A percentile compares a stretch with the other conserved stretches of the same genome.
phyloP scores from a whole-genome alignment of 1,140 invertebrate genomes.

The Globodera rostochiensis region DNA sequence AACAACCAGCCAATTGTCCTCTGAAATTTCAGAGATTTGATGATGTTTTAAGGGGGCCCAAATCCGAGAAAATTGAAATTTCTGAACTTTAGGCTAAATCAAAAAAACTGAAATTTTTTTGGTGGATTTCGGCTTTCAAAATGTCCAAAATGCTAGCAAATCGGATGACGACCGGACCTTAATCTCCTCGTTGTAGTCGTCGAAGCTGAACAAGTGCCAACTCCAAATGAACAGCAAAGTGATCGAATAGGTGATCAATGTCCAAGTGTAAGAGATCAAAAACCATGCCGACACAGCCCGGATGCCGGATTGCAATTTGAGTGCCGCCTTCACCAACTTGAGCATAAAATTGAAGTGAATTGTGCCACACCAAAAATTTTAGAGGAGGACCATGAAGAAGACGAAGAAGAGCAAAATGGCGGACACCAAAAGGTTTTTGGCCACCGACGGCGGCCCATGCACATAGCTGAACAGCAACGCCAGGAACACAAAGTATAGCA shows the following conservation, averaged over 20 bases:
- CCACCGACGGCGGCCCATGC: slow-evolving; percentile 38
- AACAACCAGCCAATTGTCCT: slow-evolving; percentile 50
- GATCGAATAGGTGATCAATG: slow-evolving; percentile 44
- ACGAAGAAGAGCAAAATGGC: slow-evolving; percentile 47
- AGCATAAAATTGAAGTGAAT: slow-evolving; percentile 8
- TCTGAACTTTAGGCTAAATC: no score
- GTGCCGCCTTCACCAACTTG: slow-evolving; percentile 48
- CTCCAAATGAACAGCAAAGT: slow-evolving; percentile 53
- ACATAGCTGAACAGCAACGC: slow-evolving; percentile 53
- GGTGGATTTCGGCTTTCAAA: neutral
- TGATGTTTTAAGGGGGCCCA: no score
- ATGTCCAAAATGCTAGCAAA: neutral
- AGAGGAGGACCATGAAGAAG: slow-evolving; percentile 46
- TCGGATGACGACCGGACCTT: slow-evolving; percentile 22
- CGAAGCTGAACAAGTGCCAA: slow-evolving; percentile 50
- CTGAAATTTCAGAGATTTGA: slow-evolving; percentile 6
- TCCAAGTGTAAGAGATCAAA: slow-evolving; percentile 48
- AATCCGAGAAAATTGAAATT: no score
- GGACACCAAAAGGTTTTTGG: slow-evolving; percentile 51
- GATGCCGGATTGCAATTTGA: slow-evolving; percentile 44
- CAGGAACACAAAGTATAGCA: slow-evolving; percentile 53
- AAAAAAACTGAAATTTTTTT: neutral
- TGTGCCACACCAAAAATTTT: neutral
- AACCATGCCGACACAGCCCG: slow-evolving; percentile 46
- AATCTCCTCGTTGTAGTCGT: slow-evolving; percentile 46